Percentiles rank a stretch among this genome's conserved stretches.
These are phyloP conservation scores for Noctua janthe DNA, from an alignment of 2,888 invertebrate genomes.

Conservation along the genomic window DNA sequence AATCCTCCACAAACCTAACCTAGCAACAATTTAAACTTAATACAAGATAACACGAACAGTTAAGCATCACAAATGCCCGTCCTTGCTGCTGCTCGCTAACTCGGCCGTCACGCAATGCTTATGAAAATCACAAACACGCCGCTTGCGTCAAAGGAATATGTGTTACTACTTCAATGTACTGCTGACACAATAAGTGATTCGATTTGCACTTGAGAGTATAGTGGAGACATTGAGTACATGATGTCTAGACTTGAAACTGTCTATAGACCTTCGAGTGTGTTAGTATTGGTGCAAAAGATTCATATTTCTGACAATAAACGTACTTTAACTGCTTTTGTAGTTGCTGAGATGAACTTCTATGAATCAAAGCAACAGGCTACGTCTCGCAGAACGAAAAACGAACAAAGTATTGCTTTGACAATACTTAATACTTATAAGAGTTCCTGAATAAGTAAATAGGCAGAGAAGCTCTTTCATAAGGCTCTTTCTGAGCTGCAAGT, in stretches of 20 bases:
- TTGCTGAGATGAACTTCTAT: neutral
- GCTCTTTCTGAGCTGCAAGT: neutral
- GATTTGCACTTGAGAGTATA: slow-evolving; percentile 46
- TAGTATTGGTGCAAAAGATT: neutral
- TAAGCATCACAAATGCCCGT: slow-evolving; percentile 45
- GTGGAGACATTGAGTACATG: slow-evolving; percentile 18
- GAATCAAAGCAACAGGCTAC: neutral
- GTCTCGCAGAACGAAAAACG: neutral
- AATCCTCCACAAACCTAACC: neutral
- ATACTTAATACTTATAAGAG: neutral
- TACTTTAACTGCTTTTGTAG: neutral
- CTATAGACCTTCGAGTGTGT: neutral
- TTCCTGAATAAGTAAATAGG: neutral
- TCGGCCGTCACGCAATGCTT: slow-evolving; percentile 60
- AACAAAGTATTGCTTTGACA: neutral
- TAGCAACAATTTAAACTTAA: slow-evolving; percentile 45
- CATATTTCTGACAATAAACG: neutral
- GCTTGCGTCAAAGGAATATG: slow-evolving; percentile 60
- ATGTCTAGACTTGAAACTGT: slow-evolving; percentile 29
- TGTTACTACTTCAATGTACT: slow-evolving; percentile 39
- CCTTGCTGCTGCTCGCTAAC: slow-evolving; percentile 57
- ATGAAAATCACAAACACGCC: slow-evolving; percentile 65
- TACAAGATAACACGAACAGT: slow-evolving; percentile 38
- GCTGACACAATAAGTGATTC: slow-evolving; percentile 51
- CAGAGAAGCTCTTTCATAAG: neutral